A percentile compares a stretch with the other conserved stretches of the same genome.
Evolutionary conservation across 2,888 invertebrate genomes (phyloP).

Genomic region (Danaus chrysippus): DNA sequence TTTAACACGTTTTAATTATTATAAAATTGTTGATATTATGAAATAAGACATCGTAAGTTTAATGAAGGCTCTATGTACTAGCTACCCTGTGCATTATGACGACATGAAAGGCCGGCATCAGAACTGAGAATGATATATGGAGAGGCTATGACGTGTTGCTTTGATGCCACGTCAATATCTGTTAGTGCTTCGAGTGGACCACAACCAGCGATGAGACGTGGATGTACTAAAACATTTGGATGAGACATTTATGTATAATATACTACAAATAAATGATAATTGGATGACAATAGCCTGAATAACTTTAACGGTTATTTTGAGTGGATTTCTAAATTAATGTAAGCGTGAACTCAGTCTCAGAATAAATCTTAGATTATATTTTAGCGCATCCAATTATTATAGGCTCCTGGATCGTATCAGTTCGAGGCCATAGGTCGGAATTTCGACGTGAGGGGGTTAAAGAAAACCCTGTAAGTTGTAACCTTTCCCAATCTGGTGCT

Average conservation of each 20-base stretch:
- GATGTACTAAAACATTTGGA: conserved; percentile 14
- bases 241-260: conserved; percentile 8
- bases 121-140: conserved; percentile 61
- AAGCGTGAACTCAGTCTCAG: no score
- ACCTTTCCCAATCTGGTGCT: conserved; percentile 21
- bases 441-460: conserved; percentile 36
- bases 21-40: no score
- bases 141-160: conserved; percentile 57
- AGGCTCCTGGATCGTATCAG: conserved; percentile 18
- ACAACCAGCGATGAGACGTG: conserved; percentile 15
- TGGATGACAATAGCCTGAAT: no score
- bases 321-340: no score
- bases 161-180: conserved; percentile 59
- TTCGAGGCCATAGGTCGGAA: conserved; percentile 48
- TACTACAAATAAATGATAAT: no score
- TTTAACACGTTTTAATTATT: no score
- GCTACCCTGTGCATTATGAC: conserved; percentile 38
- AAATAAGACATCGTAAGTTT: no score
- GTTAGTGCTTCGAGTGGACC: conserved; percentile 56
- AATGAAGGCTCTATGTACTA: conserved; percentile 26
- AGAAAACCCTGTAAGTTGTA: conserved; percentile 21
- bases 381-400: conserved; percentile 21
- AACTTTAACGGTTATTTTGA: no score
- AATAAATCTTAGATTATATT: conserved; percentile 1
- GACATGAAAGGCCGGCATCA: conserved; percentile 57